phyloP scores from a whole-genome alignment of 1,140 invertebrate genomes.

The Lasioglossum albipes region DNA sequence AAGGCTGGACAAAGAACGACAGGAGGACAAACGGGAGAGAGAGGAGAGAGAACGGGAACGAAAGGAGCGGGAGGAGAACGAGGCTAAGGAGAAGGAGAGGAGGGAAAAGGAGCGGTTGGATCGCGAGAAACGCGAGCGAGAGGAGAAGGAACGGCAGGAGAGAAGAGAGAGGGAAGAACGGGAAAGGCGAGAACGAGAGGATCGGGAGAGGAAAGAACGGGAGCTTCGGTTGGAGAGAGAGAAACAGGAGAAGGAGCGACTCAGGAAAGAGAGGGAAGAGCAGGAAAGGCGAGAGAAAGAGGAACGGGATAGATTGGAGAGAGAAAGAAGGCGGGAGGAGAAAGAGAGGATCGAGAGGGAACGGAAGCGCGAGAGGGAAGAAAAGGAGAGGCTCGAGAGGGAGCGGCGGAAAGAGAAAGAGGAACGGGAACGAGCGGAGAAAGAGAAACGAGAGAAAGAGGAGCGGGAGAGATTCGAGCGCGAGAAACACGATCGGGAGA shows the following conservation, averaged over 20 bases:
- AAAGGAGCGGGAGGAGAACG: constrained; percentile 66
- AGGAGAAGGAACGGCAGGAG: constrained; percentile 71
- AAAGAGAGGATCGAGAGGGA: constrained; percentile 73
- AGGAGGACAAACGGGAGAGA: constrained; percentile 65
- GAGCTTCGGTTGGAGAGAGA: constrained; percentile 72
- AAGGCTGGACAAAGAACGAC: constrained; percentile 67
- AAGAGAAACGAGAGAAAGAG: constrained; percentile 62
- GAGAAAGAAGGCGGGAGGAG: constrained; percentile 66
- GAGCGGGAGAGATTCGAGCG: constrained; percentile 51
- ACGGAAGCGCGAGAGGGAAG: constrained; percentile 67
- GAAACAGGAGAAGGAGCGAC: constrained; percentile 72
- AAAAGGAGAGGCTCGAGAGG: constrained; percentile 63
- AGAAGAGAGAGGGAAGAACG: constrained; percentile 72
- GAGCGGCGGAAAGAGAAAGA: constrained; percentile 61
- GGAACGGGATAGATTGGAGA: constrained; percentile 67
- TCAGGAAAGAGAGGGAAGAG: constrained; percentile 78
- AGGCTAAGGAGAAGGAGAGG: constrained; percentile 65
- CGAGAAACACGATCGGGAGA: constrained; percentile 59
- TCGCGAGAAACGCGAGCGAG: constrained; percentile 67
- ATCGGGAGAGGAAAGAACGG: constrained; percentile 74
- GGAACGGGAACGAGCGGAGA: constrained; percentile 64
- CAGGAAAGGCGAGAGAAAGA: constrained; percentile 74
- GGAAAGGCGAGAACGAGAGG: constrained; percentile 70
- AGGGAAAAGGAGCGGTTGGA: constrained; percentile 70
- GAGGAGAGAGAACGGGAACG: constrained; percentile 59